Percentiles rank a stretch among this genome's conserved stretches.
These are phyloP conservation scores for Ceyx margarethae DNA, from an alignment of 2,113 vertebrate species.

Conservation along the genomic window DNA sequence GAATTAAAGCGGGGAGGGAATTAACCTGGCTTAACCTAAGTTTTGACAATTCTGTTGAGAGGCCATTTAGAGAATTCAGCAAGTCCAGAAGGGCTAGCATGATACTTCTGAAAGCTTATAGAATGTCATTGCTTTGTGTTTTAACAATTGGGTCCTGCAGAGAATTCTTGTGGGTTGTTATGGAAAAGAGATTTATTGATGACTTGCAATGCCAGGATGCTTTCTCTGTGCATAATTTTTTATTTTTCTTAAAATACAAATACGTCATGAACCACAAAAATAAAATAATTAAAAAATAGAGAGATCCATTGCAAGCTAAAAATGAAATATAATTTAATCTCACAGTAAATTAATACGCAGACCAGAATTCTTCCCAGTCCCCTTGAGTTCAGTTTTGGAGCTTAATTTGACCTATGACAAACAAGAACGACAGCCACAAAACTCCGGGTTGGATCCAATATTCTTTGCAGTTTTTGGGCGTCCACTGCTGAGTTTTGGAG, in stretches of 20 bases:
- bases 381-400: not conserved
- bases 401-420: constrained; percentile 9
- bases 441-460: not conserved
- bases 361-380: not conserved
- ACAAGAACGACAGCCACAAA: not conserved
- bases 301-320: not conserved
- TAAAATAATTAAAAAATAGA: not conserved
- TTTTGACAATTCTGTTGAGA: constrained; percentile 50
- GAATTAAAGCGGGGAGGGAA: constrained; percentile 26
- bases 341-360: not conserved
- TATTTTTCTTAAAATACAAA: constrained; percentile 5
- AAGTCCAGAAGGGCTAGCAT: constrained; percentile 27
- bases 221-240: not conserved
- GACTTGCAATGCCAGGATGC: not conserved
- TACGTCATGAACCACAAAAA: not conserved
- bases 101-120: constrained; percentile 53
- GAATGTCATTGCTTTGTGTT: constrained; percentile 31
- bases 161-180: constrained; percentile 51
- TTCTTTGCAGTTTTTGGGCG: constrained; percentile 25
- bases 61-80: constrained; percentile 42
- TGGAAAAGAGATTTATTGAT: constrained; percentile 36
- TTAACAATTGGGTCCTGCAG: constrained; percentile 44
- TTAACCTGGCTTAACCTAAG: constrained; percentile 37
- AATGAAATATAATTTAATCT: not conserved
- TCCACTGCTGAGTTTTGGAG: constrained; percentile 35